Percentiles rank a stretch among this genome's conserved stretches.
These are phyloP conservation scores for Leptopterna dolabrata DNA, from an alignment of 2,888 invertebrate species.

Conservation along the genomic window DNA sequence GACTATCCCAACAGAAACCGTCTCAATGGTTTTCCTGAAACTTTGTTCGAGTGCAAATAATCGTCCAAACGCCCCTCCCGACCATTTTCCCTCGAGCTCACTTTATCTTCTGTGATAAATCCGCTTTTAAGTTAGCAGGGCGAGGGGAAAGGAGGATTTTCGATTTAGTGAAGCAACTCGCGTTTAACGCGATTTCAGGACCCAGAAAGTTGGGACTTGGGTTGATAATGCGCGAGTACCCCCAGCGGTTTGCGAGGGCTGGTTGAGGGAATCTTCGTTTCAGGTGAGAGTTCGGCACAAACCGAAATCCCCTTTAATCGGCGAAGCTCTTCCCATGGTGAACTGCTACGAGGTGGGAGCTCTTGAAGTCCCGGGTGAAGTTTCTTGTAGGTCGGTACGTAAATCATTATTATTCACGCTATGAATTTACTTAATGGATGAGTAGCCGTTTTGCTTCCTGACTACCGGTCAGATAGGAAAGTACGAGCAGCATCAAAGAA, in stretches of 20 bases:
- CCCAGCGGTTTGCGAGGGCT: not conserved
- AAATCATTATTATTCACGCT: too few species aligned
- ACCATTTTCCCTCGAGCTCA: not conserved
- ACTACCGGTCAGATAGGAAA: too few species aligned
- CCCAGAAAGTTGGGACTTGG: not conserved
- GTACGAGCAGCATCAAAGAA: too few species aligned
- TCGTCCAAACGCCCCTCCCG: not conserved
- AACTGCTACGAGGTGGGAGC: too few species aligned
- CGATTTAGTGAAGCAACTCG: not conserved
- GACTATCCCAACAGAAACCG: not conserved
- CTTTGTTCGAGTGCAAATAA: slow-evolving; percentile 11
- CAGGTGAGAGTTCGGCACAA: not conserved
- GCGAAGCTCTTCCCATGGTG: too few species aligned
- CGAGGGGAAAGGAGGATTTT: not conserved
- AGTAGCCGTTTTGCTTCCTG: too few species aligned
- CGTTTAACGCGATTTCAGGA: not conserved
- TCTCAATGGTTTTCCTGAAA: not conserved
- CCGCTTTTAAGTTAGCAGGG: not conserved
- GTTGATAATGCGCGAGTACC: not conserved
- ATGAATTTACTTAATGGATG: too few species aligned
- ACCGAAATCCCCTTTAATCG: too few species aligned
- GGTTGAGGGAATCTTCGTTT: not conserved
- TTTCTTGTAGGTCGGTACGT: too few species aligned
- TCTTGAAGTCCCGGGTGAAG: too few species aligned
- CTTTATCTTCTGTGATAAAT: not conserved